Evolutionary conservation across 2,888 invertebrate genomes (phyloP), one percentile per base, ranked within the genome.

Genomic region (Drosophila meridiana): DNA sequence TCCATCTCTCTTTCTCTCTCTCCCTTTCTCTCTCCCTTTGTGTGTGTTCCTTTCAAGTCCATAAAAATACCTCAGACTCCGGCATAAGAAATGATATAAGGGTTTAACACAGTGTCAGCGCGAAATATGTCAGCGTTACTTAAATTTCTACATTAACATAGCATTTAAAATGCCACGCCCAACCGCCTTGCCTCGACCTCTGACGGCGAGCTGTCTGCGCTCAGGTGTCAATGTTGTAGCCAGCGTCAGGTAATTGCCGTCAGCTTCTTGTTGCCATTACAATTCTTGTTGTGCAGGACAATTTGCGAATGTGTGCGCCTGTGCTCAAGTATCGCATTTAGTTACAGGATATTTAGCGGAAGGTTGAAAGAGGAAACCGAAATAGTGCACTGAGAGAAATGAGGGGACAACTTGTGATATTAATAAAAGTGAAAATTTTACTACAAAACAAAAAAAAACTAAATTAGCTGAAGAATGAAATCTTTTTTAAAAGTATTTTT

Each of bases 211-310:
- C 43, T 30, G 30, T 28, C 28, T 9, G 40, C 42, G 34, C 67
- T 62, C 62, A 82, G 80, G 83, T 89, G 83, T 80, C 89, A 85
- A 85, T 82, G 69, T n/a, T 75, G 60, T 56, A 57, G 62, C 63
- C 82, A 63, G 62, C 67, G 75, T 57, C 66, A 58, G 73, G 77
- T 85, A 87, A 89, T 85, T 89, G 71, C 73, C 83, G 68, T 67
- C 67, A 78, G 65, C 65, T 62, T 50, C 66, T 59, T 64, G 69
- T 56, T 63, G 67, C 70, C 73, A 34, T 60, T 76, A 65, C 70
- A 78, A 66, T 70, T 71, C 74, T 42, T 73, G 66, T 63, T 82
- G 63, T 72, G 80, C 76, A 79, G 73, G 72, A 83, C 88, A 85
- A 70, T 85, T 89, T 89, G 61, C 69, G 69, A 80, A 69, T 77